Base-by-base conservation (phyloP, 2,888 invertebrate species). In the Ceratothoa steindachneri region DNA sequence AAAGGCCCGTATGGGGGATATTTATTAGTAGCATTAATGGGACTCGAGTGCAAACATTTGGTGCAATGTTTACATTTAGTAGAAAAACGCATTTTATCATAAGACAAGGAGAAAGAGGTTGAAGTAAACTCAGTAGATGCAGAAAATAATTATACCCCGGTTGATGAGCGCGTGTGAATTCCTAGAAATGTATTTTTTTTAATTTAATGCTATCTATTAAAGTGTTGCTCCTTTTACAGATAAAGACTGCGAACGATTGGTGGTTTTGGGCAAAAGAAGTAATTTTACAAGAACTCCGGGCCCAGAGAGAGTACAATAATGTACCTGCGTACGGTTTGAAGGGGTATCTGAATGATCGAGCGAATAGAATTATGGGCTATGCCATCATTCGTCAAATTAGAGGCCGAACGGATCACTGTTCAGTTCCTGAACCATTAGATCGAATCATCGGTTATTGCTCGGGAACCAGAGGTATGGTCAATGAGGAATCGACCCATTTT, bases 321-420 rank as follows among this genome's bases (percentile, higher is more conserved):
- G 83, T 83, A 60, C 85, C 85, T n/a, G 85, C 86, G 0, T 83
- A 85, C 77, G 84, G 85, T 52, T 83, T 86, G 1, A 77, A 81
- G 85, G 80, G 87, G 85, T 87, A 85, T 80, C 81, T 87, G 66
- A 83, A 84, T 70, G 87, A 87, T 81, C 84, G 85, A 71, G 84
- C 84, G 1, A 86, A 85, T n/a, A 82, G 87, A 67, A 83, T 87
- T 30, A 85, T 87, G 84, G 87, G 87, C 19, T 86, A 85, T 77
- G 86, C 86, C 22, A 84, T 85, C 4, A 82, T 87, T 71, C 80
- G 87, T 67, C 87, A 87, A 82, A 82, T 86, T 24, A 82, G 87
- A 69, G 82, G 72, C n/a, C 41, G 69, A 22, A 71, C 75, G 7
- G 41, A 71, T 5, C 68, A 41, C 0, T 81, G 81, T 66, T n/a